Evolutionary conservation across 2,797 vertebrate genomes (phyloP), one percentile per base, ranked within the genome.

Genomic region (Buceros bicornis): DNA sequence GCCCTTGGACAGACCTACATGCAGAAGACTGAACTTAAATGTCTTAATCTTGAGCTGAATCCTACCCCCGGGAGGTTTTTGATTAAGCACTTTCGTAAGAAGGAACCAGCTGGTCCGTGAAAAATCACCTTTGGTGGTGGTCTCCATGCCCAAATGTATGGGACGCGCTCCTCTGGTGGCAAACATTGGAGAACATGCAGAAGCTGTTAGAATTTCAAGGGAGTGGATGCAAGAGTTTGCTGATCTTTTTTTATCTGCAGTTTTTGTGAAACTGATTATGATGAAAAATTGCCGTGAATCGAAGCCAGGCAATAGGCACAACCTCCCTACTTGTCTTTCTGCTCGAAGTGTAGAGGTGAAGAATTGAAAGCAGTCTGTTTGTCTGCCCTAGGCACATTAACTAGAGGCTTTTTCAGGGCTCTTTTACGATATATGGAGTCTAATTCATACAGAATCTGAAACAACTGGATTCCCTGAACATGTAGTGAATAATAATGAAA

Each of bases 401-500:
- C 61, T 57, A 22, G 42, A 74, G 53, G 50, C 28, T 78, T 95
- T 92, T 94, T 67, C 35, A 22, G 54, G 50, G 16, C 25, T 67
- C 13, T 69, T 97, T 86, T 86, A 69, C 66, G 56, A 17, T 56
- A 28, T 43, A 61, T 40, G 47, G 69, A 71, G 64, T 73, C 25
- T 78, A 73, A 87, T 89, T 93, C 58, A 6, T 81, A 79, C 81
- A 56, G 58, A 86, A 77, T 54, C 40, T 71, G 92, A 81, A 94
- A 62, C 47, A 90, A 62, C 26, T 58, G 12, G 50, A 56, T 90
- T 91, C 70, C 20, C 10, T 76, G 77, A 58, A 62, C 54, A 4
- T 19, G 47, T 5, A 17, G 47, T 66, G 83, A 89, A 82, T 95
- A 87, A 51, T 37, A 89, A 65, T 10, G 51, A 15, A 50, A 79